Percentiles rank a stretch among this genome's conserved stretches.
phyloP scores from a whole-genome alignment of 2,113 vertebrate genomes.

The Anhinga anhinga region DNA sequence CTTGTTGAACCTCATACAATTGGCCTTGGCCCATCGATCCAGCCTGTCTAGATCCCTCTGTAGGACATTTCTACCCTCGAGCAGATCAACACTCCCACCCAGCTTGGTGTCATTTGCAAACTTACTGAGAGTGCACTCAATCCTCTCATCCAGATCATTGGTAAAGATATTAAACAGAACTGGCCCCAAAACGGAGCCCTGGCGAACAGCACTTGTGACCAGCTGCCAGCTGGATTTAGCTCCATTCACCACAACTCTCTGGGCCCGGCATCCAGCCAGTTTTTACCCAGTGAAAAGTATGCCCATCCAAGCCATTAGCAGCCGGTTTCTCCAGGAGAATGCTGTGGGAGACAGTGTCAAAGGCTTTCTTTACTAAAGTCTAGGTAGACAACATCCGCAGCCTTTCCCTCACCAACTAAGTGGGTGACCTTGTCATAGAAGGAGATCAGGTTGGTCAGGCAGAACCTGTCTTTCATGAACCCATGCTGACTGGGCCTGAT shows the following conservation, averaged over 20 bases:
- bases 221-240: no score
- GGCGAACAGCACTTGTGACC: no score
- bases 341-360: not conserved
- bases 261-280: not conserved
- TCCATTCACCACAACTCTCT: not conserved
- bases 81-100: no score
- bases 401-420: not conserved
- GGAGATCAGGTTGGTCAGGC: not conserved
- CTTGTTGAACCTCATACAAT: no score
- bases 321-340: not conserved
- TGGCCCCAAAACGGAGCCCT: no score
- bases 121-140: no score
- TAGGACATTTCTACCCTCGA: no score
- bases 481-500: not conserved
- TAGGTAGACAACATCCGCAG: not conserved
- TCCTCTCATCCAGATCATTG: no score
- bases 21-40: no score
- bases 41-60: no score
- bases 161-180: no score
- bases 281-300: not conserved
- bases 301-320: rapidly evolving
- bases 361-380: not conserved
- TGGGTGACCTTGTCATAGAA: not conserved
- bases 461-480: not conserved
- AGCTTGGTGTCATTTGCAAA: no score